Conservation (phyloP, 92 coral and sea anemone genomes). For the Bergia puertoricense region DNA sequence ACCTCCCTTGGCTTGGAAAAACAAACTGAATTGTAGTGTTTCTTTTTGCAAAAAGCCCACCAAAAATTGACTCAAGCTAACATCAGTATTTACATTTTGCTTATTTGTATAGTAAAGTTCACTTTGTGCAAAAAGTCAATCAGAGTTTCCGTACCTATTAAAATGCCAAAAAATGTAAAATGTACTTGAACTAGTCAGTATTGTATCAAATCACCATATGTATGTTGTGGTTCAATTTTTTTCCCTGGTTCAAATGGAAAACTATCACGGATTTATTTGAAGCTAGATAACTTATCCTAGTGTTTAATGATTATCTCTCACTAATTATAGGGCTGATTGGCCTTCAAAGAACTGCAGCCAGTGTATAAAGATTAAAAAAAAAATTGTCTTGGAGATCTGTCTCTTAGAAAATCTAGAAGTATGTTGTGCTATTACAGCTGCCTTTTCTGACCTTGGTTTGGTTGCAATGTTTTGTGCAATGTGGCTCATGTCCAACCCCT, state of each 20-base stretch:
- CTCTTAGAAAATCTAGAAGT: conserved; percentile 44
- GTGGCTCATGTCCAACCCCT: conserved; percentile 36
- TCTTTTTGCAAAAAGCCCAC: neutral
- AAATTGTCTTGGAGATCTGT: conserved; percentile 20
- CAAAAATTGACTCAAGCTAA: neutral
- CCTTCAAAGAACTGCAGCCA: conserved; percentile 26
- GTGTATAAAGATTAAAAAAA: conserved; percentile 14
- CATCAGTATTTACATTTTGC: conserved; percentile 10
- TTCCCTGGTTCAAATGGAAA: conserved; percentile 7
- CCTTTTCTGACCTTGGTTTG: conserved; percentile 42
- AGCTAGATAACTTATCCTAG: neutral
- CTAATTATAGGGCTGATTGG: conserved; percentile 12
- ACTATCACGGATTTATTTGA: neutral
- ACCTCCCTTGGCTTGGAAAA: conserved; percentile 4
- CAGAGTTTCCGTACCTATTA: neutral
- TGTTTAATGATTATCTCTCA: conserved; percentile 12
- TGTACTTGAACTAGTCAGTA: conserved; percentile 1
- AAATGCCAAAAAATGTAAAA: neutral
- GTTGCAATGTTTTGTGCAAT: conserved; percentile 49
- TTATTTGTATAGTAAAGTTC: conserved; percentile 4
- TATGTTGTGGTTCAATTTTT: neutral
- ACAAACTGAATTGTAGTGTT: conserved; percentile 6
- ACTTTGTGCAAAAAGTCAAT: neutral
- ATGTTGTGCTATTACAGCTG: conserved; percentile 42
- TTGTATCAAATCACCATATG: conserved; percentile 3